A percentile compares a stretch with the other conserved stretches of the same genome.
These are phyloP conservation scores for Ophion ventricosus DNA, from an alignment of 2,888 invertebrate species.

Conservation along the genomic window DNA sequence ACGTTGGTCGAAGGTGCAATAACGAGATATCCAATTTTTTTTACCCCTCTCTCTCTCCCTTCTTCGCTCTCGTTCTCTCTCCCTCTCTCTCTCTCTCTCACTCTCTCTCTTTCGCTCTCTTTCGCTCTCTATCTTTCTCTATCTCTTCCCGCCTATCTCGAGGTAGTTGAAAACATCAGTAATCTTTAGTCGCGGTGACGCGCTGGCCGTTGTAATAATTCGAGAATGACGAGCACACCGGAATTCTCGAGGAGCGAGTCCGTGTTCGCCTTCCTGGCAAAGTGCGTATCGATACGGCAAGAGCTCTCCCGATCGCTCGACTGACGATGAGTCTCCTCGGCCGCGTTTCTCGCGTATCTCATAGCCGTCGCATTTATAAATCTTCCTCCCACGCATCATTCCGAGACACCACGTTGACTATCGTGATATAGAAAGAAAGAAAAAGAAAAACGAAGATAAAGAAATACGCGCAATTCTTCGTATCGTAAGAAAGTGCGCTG, in stretches of 20 bases:
- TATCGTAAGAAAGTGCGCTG: not conserved
- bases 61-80: not conserved
- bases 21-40: constrained; percentile 46
- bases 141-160: not conserved
- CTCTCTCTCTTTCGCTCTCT: not conserved
- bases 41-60: constrained; percentile 4
- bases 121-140: not conserved
- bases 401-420: too few species aligned
- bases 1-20: constrained; percentile 69
- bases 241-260: constrained; percentile 63
- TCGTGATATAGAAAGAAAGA: too few species aligned
- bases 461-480: too few species aligned
- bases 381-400: not conserved
- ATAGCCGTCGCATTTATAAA: not conserved
- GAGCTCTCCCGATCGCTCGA: too few species aligned
- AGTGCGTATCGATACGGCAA: constrained; percentile 64
- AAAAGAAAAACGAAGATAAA: too few species aligned
- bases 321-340: too few species aligned
- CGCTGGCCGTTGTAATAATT: not conserved
- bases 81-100: not conserved
- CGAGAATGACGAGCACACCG: constrained; percentile 49
- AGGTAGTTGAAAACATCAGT: not conserved
- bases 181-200: not conserved
- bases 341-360: too few species aligned
- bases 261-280: constrained; percentile 65